A percentile compares a stretch with the other conserved stretches of the same genome.
Evolutionary conservation across 2,797 vertebrate genomes (phyloP).

Genomic region (Okamejei kenojei): DNA sequence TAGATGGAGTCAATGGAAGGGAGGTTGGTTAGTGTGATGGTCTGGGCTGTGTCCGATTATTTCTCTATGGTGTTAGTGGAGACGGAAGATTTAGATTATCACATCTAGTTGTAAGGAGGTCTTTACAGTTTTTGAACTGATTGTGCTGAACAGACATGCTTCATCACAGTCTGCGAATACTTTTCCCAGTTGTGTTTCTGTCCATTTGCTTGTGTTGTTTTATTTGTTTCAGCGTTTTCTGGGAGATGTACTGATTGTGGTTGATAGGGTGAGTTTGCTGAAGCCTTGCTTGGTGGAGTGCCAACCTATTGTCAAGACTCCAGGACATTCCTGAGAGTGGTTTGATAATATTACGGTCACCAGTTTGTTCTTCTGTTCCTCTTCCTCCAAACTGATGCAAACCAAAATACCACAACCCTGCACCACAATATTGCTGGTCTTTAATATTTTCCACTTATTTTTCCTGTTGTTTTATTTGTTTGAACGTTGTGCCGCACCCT

Average conservation of each 20-base stretch:
- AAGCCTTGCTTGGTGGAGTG: background rate
- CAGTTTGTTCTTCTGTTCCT: background rate
- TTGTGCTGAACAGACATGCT: background rate
- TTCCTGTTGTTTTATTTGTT: background rate
- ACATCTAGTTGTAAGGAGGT: background rate
- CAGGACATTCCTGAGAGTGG: background rate
- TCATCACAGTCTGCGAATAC: background rate
- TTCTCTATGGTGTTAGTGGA: background rate
- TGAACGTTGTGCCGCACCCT: background rate
- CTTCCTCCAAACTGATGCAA: background rate
- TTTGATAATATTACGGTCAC: constrained; percentile 9
- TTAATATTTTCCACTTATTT: background rate
- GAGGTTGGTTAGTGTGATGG: too few species aligned
- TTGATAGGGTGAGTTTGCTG: constrained; percentile 16
- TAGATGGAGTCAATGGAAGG: too few species aligned
- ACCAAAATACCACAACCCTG: constrained; percentile 8
- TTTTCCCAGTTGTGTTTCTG: background rate
- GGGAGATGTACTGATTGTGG: background rate
- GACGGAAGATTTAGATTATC: background rate
- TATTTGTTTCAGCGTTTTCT: background rate
- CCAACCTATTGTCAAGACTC: background rate
- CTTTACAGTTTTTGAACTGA: background rate
- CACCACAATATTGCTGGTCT: constrained; percentile 16
- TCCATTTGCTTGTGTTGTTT: background rate
- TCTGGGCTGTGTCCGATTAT: background rate